Evolutionary conservation across 2,888 invertebrate genomes (phyloP).

Genomic region (Kuschelorhynchus macadamiae): DNA sequence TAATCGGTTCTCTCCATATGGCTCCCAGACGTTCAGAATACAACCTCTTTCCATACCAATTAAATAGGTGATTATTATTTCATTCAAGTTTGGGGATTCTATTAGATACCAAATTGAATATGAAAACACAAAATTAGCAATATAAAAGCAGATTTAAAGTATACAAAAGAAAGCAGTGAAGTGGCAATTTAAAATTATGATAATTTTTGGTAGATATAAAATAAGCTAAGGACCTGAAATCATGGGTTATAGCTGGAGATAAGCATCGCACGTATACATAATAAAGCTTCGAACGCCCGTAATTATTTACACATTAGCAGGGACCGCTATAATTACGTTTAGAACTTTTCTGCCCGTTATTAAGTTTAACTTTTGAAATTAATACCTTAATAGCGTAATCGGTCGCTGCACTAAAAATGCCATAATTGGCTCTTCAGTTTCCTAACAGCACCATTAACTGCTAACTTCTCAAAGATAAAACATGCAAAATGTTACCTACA

Average conservation of each 20-base stretch:
- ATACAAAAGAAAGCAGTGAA: constrained; percentile 30
- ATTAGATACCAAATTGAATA: neutral
- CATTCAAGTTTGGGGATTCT: no score
- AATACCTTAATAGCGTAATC: constrained; percentile 67
- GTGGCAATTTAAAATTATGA: constrained; percentile 47
- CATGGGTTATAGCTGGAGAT: constrained; percentile 39
- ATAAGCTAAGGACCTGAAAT: constrained; percentile 41
- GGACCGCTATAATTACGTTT: constrained; percentile 65
- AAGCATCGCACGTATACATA: constrained; percentile 46
- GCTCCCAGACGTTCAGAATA: no score
- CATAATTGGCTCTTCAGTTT: constrained; percentile 51
- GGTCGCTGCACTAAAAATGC: constrained; percentile 56
- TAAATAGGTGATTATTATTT: no score
- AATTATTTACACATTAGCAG: constrained; percentile 70
- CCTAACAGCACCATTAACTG: constrained; percentile 47
- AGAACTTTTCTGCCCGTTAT: constrained; percentile 64
- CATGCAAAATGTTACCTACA: constrained; percentile 46
- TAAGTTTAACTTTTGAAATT: constrained; percentile 67
- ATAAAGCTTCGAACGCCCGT: constrained; percentile 62
- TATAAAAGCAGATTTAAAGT: neutral
- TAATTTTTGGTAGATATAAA: constrained; percentile 44
- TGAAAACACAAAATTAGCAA: neutral
- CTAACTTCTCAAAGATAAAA: constrained; percentile 41
- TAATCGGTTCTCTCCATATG: no score
- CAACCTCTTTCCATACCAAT: no score